These are phyloP conservation scores for Zootermopsis nevadensis DNA, from an alignment of 2,888 invertebrate genomes.

Conservation along the genomic window DNA sequence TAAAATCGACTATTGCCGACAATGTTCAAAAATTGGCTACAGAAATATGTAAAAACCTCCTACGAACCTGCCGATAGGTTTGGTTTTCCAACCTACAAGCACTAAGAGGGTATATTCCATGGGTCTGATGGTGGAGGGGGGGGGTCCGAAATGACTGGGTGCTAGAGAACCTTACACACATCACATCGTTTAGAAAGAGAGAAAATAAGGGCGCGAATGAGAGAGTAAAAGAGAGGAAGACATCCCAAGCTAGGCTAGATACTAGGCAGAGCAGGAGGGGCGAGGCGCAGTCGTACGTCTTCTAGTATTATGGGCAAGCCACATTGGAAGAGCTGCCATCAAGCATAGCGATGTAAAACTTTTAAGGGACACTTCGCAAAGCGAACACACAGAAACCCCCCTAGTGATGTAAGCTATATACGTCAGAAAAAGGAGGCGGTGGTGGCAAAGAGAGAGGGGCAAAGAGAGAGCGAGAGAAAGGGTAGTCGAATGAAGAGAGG, in stretches of 20 bases:
- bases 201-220: slow-evolving; percentile 32
- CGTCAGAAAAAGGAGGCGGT: slow-evolving; percentile 41
- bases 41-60: slow-evolving; percentile 27
- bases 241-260: slow-evolving; percentile 36
- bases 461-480: slow-evolving; percentile 15
- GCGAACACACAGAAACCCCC: slow-evolving; percentile 41
- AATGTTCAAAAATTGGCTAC: not conserved
- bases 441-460: slow-evolving; percentile 25
- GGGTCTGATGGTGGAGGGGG: slow-evolving; percentile 42
- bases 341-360: slow-evolving; percentile 65
- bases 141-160: slow-evolving; percentile 42
- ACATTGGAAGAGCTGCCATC: slow-evolving; percentile 76
- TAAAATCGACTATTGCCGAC: not conserved
- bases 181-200: slow-evolving; percentile 41
- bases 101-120: slow-evolving; percentile 40
- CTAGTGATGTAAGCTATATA: slow-evolving; percentile 38
- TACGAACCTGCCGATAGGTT: slow-evolving; percentile 27
- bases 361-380: slow-evolving; percentile 54
- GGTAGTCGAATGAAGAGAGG: slow-evolving; percentile 23
- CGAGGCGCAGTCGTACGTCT: slow-evolving; percentile 73
- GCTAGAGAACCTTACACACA: slow-evolving; percentile 41
- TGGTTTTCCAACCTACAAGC: slow-evolving; percentile 35
- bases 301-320: slow-evolving; percentile 72
- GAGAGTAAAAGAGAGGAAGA: slow-evolving; percentile 34
- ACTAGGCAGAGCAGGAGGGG: slow-evolving; percentile 58